Conservation (phyloP, 2,797 vertebrate genomes). For the Tapirus indicus region DNA sequence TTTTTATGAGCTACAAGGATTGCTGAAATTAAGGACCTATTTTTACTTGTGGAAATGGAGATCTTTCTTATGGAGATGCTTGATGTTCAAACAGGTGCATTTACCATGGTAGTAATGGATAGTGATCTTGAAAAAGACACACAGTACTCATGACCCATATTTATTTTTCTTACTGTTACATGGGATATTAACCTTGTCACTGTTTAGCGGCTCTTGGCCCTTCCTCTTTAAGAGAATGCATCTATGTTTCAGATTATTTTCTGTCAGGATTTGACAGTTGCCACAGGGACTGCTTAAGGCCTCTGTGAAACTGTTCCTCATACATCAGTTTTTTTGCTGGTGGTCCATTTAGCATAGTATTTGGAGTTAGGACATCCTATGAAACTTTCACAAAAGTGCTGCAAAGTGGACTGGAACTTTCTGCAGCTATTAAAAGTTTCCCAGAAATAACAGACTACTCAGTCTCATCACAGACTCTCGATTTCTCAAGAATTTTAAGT, state of each 20-base stretch:
- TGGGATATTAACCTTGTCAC: not conserved
- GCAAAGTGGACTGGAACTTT: not conserved
- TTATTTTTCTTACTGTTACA: slow-evolving; percentile 36
- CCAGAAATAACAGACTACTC: not conserved
- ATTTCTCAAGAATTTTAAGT: slow-evolving; percentile 38
- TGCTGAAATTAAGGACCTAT: not conserved
- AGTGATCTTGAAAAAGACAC: not conserved
- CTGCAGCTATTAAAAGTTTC: not conserved
- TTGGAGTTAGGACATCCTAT: not conserved
- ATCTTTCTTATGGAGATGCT: not conserved
- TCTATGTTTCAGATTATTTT: not conserved
- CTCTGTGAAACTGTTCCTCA: not conserved
- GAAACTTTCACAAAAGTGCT: not conserved
- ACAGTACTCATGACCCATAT: not conserved
- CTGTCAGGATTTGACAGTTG: slow-evolving; percentile 38
- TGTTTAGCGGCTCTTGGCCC: not conserved
- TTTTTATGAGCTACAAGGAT: slow-evolving; percentile 10
- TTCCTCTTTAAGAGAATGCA: not conserved
- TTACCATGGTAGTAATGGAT: not conserved
- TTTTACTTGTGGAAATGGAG: not conserved
- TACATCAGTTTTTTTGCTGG: not conserved
- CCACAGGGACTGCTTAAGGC: not conserved
- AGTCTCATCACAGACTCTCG: not conserved
- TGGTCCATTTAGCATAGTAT: not conserved
- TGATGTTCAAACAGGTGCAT: not conserved